phyloP scores from a whole-genome alignment of 2,888 invertebrate genomes.

The Eledona agricola region DNA sequence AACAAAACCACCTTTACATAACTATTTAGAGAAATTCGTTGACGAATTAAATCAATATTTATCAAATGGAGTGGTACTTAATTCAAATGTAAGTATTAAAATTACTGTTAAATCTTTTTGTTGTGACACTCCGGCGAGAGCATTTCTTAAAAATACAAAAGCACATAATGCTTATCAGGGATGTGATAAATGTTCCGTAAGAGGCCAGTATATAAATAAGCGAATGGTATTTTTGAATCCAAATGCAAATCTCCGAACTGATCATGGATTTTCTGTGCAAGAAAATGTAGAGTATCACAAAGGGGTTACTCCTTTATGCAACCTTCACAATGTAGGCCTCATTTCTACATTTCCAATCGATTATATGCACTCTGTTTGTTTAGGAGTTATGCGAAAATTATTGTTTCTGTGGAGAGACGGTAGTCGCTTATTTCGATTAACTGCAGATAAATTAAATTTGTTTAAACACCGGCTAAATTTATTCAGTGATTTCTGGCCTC shows the following conservation, averaged over 20 bases:
- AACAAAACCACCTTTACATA: conserved; percentile 37
- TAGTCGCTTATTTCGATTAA: conserved; percentile 32
- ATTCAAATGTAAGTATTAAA: conserved; percentile 7
- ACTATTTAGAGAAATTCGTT: conserved; percentile 37
- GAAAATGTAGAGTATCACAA: conserved; percentile 37
- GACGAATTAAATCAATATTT: conserved; percentile 31
- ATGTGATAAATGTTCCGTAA: conserved; percentile 43
- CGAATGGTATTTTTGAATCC: conserved; percentile 40
- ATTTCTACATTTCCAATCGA: conserved; percentile 40
- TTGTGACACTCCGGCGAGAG: conserved; percentile 40
- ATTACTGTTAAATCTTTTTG: conserved; percentile 35
- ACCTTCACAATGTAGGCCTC: conserved; percentile 35
- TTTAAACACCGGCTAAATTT: conserved; percentile 12
- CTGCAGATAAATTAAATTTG: neutral
- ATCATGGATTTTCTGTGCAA: conserved; percentile 32
- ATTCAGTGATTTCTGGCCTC: conserved; percentile 39
- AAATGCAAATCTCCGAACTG: conserved; percentile 40
- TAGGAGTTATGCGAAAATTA: conserved; percentile 43
- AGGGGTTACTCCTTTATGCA: conserved; percentile 35
- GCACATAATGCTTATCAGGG: conserved; percentile 43
- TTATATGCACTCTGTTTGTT: conserved; percentile 44
- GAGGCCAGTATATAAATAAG: conserved; percentile 36
- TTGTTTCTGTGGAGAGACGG: conserved; percentile 42
- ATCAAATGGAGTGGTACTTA: conserved; percentile 27
- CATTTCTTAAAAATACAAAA: conserved; percentile 38